Evolutionary conservation across 2,797 vertebrate genomes (phyloP).

Genomic region (Amniataba percoides): DNA sequence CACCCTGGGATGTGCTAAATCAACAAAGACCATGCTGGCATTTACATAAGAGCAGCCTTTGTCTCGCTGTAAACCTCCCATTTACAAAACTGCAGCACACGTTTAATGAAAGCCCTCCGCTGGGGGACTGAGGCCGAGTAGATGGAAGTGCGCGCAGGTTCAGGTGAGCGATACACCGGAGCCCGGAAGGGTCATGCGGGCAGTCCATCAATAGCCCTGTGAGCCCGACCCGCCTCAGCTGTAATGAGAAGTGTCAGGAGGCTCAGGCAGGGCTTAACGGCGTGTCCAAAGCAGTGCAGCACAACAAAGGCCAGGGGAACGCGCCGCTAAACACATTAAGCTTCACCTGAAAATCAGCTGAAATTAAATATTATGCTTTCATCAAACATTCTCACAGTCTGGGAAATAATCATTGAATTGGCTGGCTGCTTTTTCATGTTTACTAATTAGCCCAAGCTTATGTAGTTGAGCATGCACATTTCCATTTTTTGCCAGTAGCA

Average conservation of each 20-base stretch:
- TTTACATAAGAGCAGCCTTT: slow-evolving; percentile 72
- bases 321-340: background rate
- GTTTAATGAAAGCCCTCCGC: slow-evolving; percentile 38
- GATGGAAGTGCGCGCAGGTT: slow-evolving; percentile 21
- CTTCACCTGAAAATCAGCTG: background rate
- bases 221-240: slow-evolving; percentile 21
- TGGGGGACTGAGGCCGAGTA: background rate
- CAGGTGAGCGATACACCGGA: slow-evolving; percentile 29
- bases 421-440: slow-evolving; percentile 39
- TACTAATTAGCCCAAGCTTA: slow-evolving; percentile 26
- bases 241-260: slow-evolving; percentile 31
- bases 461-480: slow-evolving; percentile 33
- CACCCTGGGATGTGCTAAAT: slow-evolving; percentile 58
- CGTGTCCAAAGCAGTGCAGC: slow-evolving; percentile 5
- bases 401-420: slow-evolving; percentile 27
- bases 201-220: slow-evolving; percentile 36
- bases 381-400: slow-evolving; percentile 17
- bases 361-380: slow-evolving; percentile 16
- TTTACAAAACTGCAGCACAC: slow-evolving; percentile 47
- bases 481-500: slow-evolving; percentile 24
- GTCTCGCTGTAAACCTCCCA: slow-evolving; percentile 39
- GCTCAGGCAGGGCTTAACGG: background rate
- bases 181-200: slow-evolving; percentile 19
- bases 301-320: background rate
- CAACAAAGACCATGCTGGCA: slow-evolving; percentile 62